Evolutionary conservation across 2,797 vertebrate genomes (phyloP).

Genomic region (Prionace glauca): DNA sequence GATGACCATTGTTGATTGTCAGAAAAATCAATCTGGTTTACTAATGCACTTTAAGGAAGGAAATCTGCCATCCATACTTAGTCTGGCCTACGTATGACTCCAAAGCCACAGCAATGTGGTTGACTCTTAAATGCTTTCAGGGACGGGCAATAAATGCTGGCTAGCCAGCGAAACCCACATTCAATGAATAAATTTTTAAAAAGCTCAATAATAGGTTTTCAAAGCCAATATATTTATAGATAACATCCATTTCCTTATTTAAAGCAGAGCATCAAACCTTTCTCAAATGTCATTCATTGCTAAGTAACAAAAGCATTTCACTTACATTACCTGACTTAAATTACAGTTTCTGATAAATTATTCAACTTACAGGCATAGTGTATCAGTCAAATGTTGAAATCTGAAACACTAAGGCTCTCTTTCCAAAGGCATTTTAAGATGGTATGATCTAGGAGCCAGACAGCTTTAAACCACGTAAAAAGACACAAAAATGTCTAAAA

Average conservation of each 20-base stretch:
- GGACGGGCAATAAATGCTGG: too few species aligned
- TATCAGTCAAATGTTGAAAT: conserved; percentile 51
- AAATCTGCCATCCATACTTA: too few species aligned
- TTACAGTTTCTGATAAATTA: conserved; percentile 63
- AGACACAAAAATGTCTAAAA: conserved; percentile 67
- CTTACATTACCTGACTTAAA: conserved; percentile 55
- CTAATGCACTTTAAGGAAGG: too few species aligned
- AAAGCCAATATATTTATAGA: background rate
- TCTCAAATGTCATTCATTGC: too few species aligned
- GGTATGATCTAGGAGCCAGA: conserved; percentile 38
- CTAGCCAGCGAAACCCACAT: too few species aligned
- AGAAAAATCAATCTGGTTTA: too few species aligned
- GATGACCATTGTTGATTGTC: too few species aligned
- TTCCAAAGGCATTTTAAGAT: conserved; percentile 44
- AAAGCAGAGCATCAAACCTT: background rate
- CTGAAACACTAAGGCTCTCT: conserved; percentile 46
- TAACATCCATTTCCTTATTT: background rate
- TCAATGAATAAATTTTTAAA: too few species aligned
- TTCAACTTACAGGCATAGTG: conserved; percentile 35
- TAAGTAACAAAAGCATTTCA: background rate
- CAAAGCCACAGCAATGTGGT: too few species aligned
- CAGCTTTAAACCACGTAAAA: conserved; percentile 43
- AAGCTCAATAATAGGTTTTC: background rate
- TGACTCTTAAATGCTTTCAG: too few species aligned
- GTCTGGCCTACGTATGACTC: too few species aligned